Evolutionary conservation across 2,888 invertebrate genomes (phyloP), one percentile per base, ranked within the genome.

Genomic region (Philaethria dido): DNA sequence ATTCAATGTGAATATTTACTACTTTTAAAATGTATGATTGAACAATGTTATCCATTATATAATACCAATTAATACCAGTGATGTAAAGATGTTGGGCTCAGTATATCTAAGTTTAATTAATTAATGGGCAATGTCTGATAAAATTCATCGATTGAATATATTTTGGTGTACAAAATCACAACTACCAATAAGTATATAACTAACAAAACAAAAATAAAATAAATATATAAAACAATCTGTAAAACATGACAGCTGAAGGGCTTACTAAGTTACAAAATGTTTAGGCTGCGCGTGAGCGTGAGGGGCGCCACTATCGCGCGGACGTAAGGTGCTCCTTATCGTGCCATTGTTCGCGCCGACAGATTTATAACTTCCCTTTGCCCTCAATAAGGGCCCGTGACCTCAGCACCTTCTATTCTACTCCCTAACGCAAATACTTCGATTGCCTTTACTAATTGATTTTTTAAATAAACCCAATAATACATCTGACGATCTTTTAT

Each of bases 351-450:
- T 91, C 87, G 83, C 87, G 84, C 83, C 88, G 88, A 90, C 89
- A 92, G 92, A 91, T 92, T 92, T 92, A 93, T 89, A 87, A 87
- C 91, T 92, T 93, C 93, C 93, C 88, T 88, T 91, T 90, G 92
- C 83, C 92, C 93, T 88, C 87, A 89, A 92, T 92, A 91, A 92
- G 92, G 92, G 90, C 88, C 86, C 87, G 85, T 86, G 89, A 92
- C 88, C 89, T 84, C 84, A 74, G 75, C 80, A 80, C 83, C 81
- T 83, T 79, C 79, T 73, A 78, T 77, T 83, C 77, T 48, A 69
- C 80, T 81, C 79, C 81, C 81, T 80, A 78, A 81, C 72, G 75
- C 73, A 72, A 78, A 78, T 72, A 75, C 63, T 72, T 67, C 50
- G 36, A 55, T 55, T 55, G 11, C 57, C 57, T 55, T n/a, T 36